Conservation (phyloP, 2,113 vertebrate genomes). For the rat (Rattus norvegicus) region DNA sequence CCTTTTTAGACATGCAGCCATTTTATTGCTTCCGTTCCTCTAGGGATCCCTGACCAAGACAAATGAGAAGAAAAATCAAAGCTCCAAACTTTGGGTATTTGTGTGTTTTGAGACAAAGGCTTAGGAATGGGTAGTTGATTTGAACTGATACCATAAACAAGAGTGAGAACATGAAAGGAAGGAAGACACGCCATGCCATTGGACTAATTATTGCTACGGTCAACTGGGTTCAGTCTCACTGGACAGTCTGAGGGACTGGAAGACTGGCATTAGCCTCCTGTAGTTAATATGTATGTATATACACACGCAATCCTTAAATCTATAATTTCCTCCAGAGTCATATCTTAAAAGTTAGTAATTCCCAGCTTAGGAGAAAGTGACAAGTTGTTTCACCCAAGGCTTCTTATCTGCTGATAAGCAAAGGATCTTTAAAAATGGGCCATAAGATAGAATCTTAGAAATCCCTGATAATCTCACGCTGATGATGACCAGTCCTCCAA, state of each 20-base stretch:
- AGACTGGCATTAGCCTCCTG: not conserved
- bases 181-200: too few species aligned
- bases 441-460: not conserved
- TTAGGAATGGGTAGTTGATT: not conserved
- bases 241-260: not conserved
- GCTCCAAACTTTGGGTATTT: not conserved
- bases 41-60: not conserved
- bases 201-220: not conserved
- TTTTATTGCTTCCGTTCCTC: not conserved
- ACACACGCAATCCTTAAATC: not conserved
- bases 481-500: not conserved
- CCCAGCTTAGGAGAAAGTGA: not conserved
- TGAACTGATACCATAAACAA: not conserved
- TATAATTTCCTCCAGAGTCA: not conserved
- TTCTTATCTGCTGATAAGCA: not conserved
- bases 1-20: too few species aligned
- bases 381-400: not conserved
- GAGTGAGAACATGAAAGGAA: not conserved
- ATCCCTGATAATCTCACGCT: not conserved
- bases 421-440: not conserved
- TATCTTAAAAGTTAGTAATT: not conserved
- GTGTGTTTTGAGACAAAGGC: not conserved
- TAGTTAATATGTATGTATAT: not conserved
- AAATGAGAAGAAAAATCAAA: constrained; percentile 20
- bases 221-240: not conserved